Conservation (phyloP, 2,113 vertebrate genomes). For the Saimiri boliviensis region DNA sequence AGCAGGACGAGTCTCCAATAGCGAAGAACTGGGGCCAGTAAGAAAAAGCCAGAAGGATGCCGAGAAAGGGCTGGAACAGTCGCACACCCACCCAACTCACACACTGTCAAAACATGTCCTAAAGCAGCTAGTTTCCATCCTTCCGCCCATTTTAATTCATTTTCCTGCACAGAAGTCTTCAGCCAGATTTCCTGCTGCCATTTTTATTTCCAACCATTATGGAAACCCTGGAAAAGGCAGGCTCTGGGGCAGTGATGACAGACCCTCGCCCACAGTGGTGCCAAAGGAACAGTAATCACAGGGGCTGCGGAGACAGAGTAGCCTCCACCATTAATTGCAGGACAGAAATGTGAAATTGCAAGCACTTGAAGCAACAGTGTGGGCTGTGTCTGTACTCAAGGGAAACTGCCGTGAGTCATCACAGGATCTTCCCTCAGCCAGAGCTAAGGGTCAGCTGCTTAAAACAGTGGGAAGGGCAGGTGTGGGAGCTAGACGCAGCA, state of each 20-base stretch:
- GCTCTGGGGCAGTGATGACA: neutral
- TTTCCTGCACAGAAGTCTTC: neutral
- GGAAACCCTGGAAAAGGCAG: neutral
- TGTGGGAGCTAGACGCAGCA: neutral
- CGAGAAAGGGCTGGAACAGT: neutral
- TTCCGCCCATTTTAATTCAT: neutral
- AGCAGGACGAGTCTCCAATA: neutral
- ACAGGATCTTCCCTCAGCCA: accelerated
- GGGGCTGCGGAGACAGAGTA: neutral
- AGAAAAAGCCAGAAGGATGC: neutral
- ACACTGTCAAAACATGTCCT: neutral
- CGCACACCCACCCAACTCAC: accelerated
- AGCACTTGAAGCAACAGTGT: neutral
- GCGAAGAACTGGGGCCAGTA: neutral
- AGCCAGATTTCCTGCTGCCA: neutral
- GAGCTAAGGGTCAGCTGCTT: accelerated
- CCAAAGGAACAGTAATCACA: neutral
- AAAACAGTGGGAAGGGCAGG: accelerated
- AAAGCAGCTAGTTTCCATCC: accelerated
- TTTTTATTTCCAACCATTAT: slow-evolving; percentile 26
- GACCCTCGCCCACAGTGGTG: neutral
- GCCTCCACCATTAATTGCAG: neutral
- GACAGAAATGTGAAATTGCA: slow-evolving; percentile 1
- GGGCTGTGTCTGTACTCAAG: neutral
- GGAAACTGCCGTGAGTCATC: neutral